Conservation (phyloP, 2,113 vertebrate species). For the Neomonachus schauinslandi region DNA sequence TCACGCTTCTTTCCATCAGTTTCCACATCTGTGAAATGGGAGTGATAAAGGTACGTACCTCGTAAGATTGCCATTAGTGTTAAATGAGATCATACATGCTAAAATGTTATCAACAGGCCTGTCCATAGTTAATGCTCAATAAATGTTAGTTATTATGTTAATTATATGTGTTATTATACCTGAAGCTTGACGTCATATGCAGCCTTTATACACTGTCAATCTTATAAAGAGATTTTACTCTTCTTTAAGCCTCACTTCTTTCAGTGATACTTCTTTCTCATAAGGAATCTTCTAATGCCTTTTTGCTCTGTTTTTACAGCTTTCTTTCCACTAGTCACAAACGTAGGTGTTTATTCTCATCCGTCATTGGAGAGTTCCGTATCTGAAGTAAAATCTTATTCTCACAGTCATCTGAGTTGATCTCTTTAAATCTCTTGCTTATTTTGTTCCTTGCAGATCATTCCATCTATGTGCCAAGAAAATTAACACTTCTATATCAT, state of each 20-base stretch:
- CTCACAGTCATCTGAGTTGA: background rate
- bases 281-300: background rate
- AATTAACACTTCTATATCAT: background rate
- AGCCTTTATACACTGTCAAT: background rate
- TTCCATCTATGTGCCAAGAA: background rate
- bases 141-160: background rate
- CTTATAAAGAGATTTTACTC: background rate
- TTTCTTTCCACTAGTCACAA: background rate
- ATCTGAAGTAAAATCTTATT: background rate
- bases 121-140: background rate
- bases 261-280: background rate
- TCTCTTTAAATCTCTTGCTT: background rate
- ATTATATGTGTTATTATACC: background rate
- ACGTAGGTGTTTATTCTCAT: background rate
- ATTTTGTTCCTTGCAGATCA: background rate
- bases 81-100: background rate
- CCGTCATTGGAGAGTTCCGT: background rate
- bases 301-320: background rate
- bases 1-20: background rate
- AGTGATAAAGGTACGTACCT: background rate
- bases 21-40: background rate
- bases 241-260: background rate
- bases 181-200: background rate
- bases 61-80: background rate
- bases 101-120: background rate